These are phyloP conservation scores for Micrastur ruficollis DNA, from an alignment of 2,797 vertebrate species.

Conservation along the genomic window DNA sequence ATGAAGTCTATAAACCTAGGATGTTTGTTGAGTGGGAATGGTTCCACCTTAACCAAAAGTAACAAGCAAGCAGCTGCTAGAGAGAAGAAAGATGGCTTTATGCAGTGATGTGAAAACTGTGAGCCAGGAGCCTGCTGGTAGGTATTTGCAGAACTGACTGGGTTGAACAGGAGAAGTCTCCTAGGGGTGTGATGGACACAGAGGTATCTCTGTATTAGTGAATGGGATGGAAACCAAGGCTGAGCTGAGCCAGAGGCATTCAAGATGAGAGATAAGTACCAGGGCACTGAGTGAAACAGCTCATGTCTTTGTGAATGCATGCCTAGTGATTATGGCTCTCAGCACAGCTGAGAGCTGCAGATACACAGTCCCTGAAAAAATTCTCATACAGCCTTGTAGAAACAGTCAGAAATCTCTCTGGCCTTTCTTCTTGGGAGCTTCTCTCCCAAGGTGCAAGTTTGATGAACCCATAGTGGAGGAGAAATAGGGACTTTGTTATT, in stretches of 20 bases:
- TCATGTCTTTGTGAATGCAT: neutral
- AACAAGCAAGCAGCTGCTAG: neutral
- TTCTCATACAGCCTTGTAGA: neutral
- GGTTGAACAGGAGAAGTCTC: neutral
- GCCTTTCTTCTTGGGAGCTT: neutral
- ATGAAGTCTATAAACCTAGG: neutral
- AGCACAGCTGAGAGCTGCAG: neutral
- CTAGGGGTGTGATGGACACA: neutral
- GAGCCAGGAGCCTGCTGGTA: neutral
- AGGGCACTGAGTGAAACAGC: neutral
- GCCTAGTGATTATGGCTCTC: neutral
- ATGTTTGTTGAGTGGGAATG: neutral
- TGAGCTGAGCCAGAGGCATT: neutral
- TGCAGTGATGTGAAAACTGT: neutral
- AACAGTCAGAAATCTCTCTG: neutral
- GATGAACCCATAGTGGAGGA: neutral
- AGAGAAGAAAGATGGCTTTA: neutral
- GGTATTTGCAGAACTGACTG: neutral
- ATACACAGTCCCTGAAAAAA: neutral
- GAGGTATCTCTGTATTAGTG: neutral
- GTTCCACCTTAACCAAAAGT: neutral
- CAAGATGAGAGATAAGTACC: neutral
- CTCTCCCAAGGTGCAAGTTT: neutral
- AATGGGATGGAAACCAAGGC: neutral
- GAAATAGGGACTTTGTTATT: neutral